These are phyloP conservation scores for Hydrolagus colliei DNA, from an alignment of 2,797 vertebrate species.

Conservation along the genomic window DNA sequence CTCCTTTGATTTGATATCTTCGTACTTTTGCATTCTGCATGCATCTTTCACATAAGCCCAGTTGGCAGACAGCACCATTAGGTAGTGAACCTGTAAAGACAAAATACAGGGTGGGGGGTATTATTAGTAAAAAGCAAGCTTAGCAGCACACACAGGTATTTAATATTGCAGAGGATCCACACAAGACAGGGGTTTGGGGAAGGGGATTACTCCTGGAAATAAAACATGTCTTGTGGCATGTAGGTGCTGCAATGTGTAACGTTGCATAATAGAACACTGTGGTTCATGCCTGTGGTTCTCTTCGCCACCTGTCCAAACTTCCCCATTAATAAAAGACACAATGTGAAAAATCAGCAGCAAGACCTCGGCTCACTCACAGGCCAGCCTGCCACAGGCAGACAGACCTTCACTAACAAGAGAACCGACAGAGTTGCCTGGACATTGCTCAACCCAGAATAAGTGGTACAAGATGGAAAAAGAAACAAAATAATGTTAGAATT, in stretches of 20 bases:
- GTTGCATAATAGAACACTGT: neutral
- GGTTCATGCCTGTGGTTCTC: neutral
- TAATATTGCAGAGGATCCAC: neutral
- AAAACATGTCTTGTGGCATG: neutral
- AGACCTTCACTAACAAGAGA: neutral
- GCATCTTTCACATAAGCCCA: constrained; percentile 98
- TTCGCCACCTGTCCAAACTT: neutral
- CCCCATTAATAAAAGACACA: neutral
- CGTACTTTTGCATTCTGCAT: constrained; percentile 97
- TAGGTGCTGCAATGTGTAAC: neutral
- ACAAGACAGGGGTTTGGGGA: neutral
- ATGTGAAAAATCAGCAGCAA: neutral
- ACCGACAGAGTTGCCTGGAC: neutral
- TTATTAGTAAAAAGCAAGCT: constrained; percentile 19
- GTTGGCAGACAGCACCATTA: constrained; percentile 96
- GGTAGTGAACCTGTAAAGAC: constrained; percentile 78
- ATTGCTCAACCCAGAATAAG: neutral
- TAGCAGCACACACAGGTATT: neutral
- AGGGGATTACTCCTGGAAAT: neutral
- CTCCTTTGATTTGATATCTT: constrained; percentile 98
- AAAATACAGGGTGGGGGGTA: constrained; percentile 25
- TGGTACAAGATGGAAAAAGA: neutral
- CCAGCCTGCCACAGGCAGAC: neutral
- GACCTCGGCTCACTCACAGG: neutral
- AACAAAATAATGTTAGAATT: neutral